Conservation (phyloP, 2,888 invertebrate genomes). For the Sylvicola fuscatus region DNA sequence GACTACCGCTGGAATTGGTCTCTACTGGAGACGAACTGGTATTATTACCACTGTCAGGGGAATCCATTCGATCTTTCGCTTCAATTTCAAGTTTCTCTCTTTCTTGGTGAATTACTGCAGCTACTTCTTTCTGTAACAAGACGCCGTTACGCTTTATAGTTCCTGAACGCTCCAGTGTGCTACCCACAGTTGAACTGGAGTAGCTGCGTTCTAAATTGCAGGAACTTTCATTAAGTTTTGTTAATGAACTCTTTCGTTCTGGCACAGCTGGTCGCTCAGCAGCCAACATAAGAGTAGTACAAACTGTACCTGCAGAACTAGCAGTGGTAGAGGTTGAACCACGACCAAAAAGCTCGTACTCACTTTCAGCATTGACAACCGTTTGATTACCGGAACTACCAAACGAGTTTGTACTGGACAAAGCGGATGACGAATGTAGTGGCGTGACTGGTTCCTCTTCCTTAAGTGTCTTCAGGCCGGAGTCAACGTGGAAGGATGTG, state of each 20-base stretch:
- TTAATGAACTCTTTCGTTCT: conserved; percentile 58
- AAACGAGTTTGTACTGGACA: conserved; percentile 39
- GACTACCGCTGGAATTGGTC: conserved; percentile 44
- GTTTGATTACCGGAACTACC: conserved; percentile 50
- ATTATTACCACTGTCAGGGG: conserved; percentile 62
- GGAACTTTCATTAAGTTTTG: conserved; percentile 33
- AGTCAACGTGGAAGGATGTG: conserved; percentile 93
- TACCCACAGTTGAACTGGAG: conserved; percentile 25
- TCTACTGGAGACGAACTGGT: conserved; percentile 62
- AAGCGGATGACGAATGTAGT: conserved; percentile 45
- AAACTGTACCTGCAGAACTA: conserved; percentile 77
- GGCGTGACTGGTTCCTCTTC: conserved; percentile 58
- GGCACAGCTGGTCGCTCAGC: conserved; percentile 57
- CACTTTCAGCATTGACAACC: conserved; percentile 57
- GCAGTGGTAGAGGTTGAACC: conserved; percentile 82
- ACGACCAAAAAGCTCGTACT: conserved; percentile 79
- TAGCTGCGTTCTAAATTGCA: conserved; percentile 35
- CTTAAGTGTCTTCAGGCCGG: conserved; percentile 68
- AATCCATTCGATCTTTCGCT: conserved; percentile 35
- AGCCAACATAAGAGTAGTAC: conserved; percentile 56
- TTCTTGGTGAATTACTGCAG: conserved; percentile 35
- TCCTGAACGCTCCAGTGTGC: conserved; percentile 24
- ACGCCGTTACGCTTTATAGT: conserved; percentile 25
- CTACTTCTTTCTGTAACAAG: conserved; percentile 29
- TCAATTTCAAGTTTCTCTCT: conserved; percentile 12